Base-by-base conservation (phyloP, 2,113 vertebrate genomes). In the Hipposideros armiger region DNA sequence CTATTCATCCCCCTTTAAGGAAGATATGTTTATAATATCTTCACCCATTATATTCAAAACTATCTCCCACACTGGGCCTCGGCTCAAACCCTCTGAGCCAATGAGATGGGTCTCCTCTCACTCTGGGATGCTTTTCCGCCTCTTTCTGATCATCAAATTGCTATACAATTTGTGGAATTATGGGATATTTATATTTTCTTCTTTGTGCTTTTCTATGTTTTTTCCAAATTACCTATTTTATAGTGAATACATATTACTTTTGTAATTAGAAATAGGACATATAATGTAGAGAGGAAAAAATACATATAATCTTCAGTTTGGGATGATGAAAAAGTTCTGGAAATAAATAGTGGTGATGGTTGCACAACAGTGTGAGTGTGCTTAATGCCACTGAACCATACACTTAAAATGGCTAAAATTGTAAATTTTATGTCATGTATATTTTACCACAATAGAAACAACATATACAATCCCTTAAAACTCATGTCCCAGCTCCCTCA, bases 211-310 rank as follows among this genome's bases (percentile, higher is more conserved):
- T 85, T 72, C 69, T 91, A 7, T 52, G 13, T 40, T n/a, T 54
- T 52, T 52, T 0, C 10, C 26, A 10, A 66, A 58, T n/a, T 72
- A 40, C 50, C 30, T 60, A 66, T 20, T 20, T 58, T 58, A 64
- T 28, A 86, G 11, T 42, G 30, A 42, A 56, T 7, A 81, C 14
- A 45, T 66, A 28, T 42, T 81, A 74, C 20, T 92, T 80, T 89
- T 81, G n/a, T 58, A 40, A 70, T 80, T 42, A 85, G 56, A 89
- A 84, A 84, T n/a, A 24, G 64, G 66, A 66, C 72, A 94, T 88
- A 47, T 52, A 89, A 89, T 47, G 58, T 70, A 45, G 62, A 42
- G 40, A 56, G 14, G 2, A 36, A 72, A 92, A 74, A 66, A 66
- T 36, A 64, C 28, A 87, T 66, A 64, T 16, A 42, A 20, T 22